These are phyloP conservation scores for Beaufortia kweichowensis DNA, from an alignment of 2,113 vertebrate species.

Conservation along the genomic window DNA sequence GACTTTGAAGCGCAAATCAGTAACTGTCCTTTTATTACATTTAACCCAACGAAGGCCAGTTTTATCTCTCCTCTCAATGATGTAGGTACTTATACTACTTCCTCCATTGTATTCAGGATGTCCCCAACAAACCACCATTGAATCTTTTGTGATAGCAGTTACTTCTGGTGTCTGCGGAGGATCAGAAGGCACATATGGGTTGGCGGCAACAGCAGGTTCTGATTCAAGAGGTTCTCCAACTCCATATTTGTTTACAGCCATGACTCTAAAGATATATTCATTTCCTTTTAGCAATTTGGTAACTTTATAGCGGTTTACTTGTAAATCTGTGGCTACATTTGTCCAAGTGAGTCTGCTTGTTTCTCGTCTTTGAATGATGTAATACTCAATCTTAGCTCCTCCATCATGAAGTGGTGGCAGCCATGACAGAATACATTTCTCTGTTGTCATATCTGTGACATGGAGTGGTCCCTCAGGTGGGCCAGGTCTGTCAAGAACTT, in stretches of 20 bases:
- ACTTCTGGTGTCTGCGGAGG: slow-evolving; percentile 92
- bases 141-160: slow-evolving; percentile 91
- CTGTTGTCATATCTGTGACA: slow-evolving; percentile 86
- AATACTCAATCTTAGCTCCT: slow-evolving; percentile 93
- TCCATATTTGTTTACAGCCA: slow-evolving; percentile 98
- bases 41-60: slow-evolving; percentile 96
- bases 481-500: slow-evolving; percentile 94
- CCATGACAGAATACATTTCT: slow-evolving; percentile 96
- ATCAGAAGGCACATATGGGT: slow-evolving; percentile 90
- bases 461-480: slow-evolving; percentile 88
- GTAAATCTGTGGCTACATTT: slow-evolving; percentile 89
- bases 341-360: slow-evolving; percentile 97
- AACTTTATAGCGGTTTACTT: slow-evolving; percentile 91
- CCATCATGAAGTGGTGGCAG: slow-evolving; percentile 92
- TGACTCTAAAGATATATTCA: slow-evolving; percentile 96
- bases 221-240: slow-evolving; percentile 92
- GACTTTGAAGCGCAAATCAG: slow-evolving; percentile 91
- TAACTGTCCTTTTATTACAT: slow-evolving; percentile 92
- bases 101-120: slow-evolving; percentile 94
- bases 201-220: slow-evolving; percentile 83
- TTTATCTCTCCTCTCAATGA: slow-evolving; percentile 92
- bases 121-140: slow-evolving; percentile 97
- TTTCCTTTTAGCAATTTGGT: slow-evolving; percentile 95
- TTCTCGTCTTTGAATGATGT: slow-evolving; percentile 93
- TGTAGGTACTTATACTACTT: slow-evolving; percentile 91